Conservation (phyloP, 2,797 vertebrate species). For the Lates japonicus region DNA sequence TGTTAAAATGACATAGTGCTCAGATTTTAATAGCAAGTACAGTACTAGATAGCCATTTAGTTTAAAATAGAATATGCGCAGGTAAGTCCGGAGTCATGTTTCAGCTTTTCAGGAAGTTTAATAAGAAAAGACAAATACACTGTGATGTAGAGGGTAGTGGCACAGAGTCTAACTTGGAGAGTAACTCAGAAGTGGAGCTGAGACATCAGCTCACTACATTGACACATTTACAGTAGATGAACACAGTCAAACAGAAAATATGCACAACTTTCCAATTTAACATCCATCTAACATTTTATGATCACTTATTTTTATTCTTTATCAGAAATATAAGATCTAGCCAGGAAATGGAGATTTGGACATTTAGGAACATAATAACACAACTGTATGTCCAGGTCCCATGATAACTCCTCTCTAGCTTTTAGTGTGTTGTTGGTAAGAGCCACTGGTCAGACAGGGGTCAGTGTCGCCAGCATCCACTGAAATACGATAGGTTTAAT, state of each 20-base stretch:
- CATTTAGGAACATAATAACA: slow-evolving; percentile 6
- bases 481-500: slow-evolving; percentile 63
- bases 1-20: slow-evolving; percentile 6
- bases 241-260: not conserved
- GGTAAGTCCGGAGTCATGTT: not conserved
- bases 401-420: slow-evolving; percentile 5
- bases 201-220: not conserved
- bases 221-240: not conserved
- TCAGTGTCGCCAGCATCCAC: slow-evolving; percentile 38
- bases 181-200: not conserved
- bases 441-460: slow-evolving; percentile 38
- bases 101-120: slow-evolving; percentile 10
- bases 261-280: not conserved
- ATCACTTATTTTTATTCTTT: not conserved
- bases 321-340: not conserved
- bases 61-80: slow-evolving; percentile 7
- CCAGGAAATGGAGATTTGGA: slow-evolving; percentile 5
- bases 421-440: slow-evolving; percentile 19
- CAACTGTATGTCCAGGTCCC: not conserved
- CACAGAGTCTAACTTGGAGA: not conserved
- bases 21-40: not conserved
- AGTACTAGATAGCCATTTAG: not conserved
- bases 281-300: not conserved
- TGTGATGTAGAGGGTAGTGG: not conserved
- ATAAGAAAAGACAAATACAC: not conserved